Evolutionary conservation across 2,888 invertebrate genomes (phyloP), one percentile per base, ranked within the genome.

Genomic region (Drosophila borborema): DNA sequence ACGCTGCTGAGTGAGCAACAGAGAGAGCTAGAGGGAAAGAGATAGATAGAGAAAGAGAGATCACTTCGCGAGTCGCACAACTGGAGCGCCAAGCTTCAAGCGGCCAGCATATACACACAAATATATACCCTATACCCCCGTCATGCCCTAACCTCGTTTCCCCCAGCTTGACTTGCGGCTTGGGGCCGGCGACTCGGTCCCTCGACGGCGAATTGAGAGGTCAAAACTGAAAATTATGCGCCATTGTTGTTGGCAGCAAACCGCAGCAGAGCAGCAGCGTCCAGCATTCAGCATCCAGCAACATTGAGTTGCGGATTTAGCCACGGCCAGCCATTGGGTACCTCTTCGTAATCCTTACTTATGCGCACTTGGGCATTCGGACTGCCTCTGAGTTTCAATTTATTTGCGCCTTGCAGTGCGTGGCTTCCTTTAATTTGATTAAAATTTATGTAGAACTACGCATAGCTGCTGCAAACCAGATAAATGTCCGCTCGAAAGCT

Each of bases 131-230:
- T 67, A n/a, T 40, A 14, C 20, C 36, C n/a, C 12, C 20, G 18
- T 8, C 51, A 14, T 28, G 20, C 20, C 64, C 49, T 46, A 12
- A 12, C 18, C 28, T 31, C n/a, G 31, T 31, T 34, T 43, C 28
- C 28, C 40, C 8, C 7, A 2, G 53, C 45, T 38, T 38, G 45
- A 43, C 31, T 40, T 28, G 63, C 69, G 55, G 69, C 68, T 78
- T 78, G 67, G 60, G 61, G 40, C 16, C 40, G 23, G 10, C 20
- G 38, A 58, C 74, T 46, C 72, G 64, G 49, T 85, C 75, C 86
- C 84, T 75, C 77, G 73, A 72, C 84, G 80, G 77, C 81, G 89
- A 87, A 90, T 90, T 87, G 91, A 90, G 90, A 90, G 91, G 90
- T 90, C 90, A 90, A 87, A 86, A 83, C 77, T 73, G 77, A 86